phyloP scores from a whole-genome alignment of 2,888 invertebrate species.

The Drosophila neoperkinsi region DNA sequence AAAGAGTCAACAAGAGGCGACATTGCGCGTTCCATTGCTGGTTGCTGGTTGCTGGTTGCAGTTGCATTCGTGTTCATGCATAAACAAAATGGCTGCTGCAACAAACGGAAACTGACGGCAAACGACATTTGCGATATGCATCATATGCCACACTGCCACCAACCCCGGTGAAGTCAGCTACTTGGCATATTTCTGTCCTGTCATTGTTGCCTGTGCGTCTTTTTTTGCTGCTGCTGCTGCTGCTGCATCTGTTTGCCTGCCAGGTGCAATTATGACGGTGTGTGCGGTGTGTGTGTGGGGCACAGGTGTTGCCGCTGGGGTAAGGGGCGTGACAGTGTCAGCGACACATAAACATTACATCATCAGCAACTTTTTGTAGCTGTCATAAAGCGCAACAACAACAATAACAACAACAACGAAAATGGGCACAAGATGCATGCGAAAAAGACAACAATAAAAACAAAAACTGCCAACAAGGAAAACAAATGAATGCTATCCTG shows the following conservation, averaged over 20 bases:
- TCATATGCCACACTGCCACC: conserved; percentile 59
- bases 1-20: conserved; percentile 42
- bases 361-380: conserved; percentile 78
- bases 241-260: conserved; percentile 73
- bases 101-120: conserved; percentile 81
- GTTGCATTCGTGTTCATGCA: conserved; percentile 78
- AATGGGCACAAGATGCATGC: conserved; percentile 53
- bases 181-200: conserved; percentile 78
- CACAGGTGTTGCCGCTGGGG: conserved; percentile 1
- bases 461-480: conserved; percentile 48
- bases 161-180: conserved; percentile 64
- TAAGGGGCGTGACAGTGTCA: conserved; percentile 60
- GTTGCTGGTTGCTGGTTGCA: conserved; percentile 30
- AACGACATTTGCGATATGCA: conserved; percentile 80
- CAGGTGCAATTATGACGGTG: conserved; percentile 75
- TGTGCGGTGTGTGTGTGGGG: conserved; percentile 32
- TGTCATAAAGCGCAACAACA: conserved; percentile 69
- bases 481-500: conserved; percentile 76
- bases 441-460: conserved; percentile 47
- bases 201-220: conserved; percentile 76
- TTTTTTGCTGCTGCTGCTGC: conserved; percentile 48
- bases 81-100: conserved; percentile 80
- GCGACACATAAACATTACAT: conserved; percentile 79
- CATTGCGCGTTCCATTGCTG: conserved; percentile 32
- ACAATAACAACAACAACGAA: conserved; percentile 33